Evolutionary conservation across 2,797 vertebrate genomes (phyloP).

Genomic region (Crax fasciolata): DNA sequence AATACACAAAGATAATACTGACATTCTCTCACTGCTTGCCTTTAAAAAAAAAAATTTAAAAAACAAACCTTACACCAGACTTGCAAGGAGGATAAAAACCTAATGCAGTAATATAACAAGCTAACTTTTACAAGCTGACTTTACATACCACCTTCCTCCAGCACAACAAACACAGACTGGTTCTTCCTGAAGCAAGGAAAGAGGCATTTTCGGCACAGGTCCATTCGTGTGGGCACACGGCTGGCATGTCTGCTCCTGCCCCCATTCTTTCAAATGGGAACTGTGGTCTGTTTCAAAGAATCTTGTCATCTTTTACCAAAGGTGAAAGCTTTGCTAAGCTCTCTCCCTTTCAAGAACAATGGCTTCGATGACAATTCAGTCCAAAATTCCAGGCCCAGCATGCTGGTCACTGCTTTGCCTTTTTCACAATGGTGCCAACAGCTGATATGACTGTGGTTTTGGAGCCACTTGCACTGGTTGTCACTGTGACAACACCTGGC

Average conservation of each 20-base stretch:
- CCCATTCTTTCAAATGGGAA: neutral
- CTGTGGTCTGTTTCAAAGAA: slow-evolving; percentile 47
- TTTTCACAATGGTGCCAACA: slow-evolving; percentile 97
- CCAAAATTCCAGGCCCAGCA: neutral
- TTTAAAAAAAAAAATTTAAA: neutral
- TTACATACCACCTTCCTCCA: neutral
- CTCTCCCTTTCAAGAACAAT: neutral
- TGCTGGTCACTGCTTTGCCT: slow-evolving; percentile 92
- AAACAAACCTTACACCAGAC: neutral
- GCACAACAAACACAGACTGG: neutral
- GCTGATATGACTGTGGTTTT: slow-evolving; percentile 99
- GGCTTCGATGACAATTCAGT: slow-evolving; percentile 36
- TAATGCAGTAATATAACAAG: neutral
- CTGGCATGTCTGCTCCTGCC: slow-evolving; percentile 56
- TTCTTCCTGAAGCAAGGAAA: slow-evolving; percentile 33
- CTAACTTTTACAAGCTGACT: slow-evolving; percentile 24
- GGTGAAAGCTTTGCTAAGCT: neutral
- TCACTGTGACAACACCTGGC: slow-evolving; percentile 95
- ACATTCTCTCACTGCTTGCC: neutral
- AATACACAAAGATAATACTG: neutral
- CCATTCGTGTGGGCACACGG: slow-evolving; percentile 53
- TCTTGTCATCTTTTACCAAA: slow-evolving; percentile 48
- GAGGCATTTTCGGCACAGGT: slow-evolving; percentile 48
- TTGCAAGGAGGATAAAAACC: slow-evolving; percentile 17
- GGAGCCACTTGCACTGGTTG: slow-evolving; percentile 96